These are phyloP conservation scores for Acleris emargana DNA, from an alignment of 2,888 invertebrate species.

Conservation along the genomic window DNA sequence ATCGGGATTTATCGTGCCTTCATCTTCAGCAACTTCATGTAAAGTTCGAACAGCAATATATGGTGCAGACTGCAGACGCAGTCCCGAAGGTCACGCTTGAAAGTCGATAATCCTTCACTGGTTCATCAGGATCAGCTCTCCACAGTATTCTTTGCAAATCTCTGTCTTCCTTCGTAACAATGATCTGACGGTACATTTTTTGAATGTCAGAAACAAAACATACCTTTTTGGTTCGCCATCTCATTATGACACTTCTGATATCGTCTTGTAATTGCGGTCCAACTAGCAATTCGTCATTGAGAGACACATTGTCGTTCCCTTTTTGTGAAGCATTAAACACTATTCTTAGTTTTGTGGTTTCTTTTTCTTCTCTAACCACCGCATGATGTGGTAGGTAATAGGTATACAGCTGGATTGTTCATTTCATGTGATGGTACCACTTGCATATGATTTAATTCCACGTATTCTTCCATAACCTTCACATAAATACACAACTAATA, in stretches of 20 bases:
- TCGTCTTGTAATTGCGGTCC: constrained; percentile 39
- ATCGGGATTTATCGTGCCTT: constrained; percentile 26
- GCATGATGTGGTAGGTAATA: constrained; percentile 50
- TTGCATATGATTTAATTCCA: constrained; percentile 41
- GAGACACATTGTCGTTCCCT: constrained; percentile 17
- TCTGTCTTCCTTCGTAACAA: constrained; percentile 36
- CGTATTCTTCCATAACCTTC: constrained; percentile 43
- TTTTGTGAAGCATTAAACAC: constrained; percentile 39
- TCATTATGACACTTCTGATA: constrained; percentile 37
- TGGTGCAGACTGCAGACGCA: constrained; percentile 42
- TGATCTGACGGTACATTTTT: constrained; percentile 42
- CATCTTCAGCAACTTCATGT: not conserved
- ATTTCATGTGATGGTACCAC: constrained; percentile 39
- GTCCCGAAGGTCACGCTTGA: constrained; percentile 43
- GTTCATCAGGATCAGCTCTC: constrained; percentile 30
- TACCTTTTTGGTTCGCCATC: constrained; percentile 37
- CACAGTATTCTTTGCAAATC: constrained; percentile 41
- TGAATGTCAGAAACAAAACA: constrained; percentile 38
- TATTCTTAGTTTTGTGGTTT: constrained; percentile 41
- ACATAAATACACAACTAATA: no score
- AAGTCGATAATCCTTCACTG: constrained; percentile 36
- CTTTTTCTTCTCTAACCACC: constrained; percentile 43
- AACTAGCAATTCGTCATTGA: constrained; percentile 36
- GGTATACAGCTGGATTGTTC: constrained; percentile 39
- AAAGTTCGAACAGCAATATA: constrained; percentile 38